Conservation (phyloP, 2,113 vertebrate species). For the Tragelaphus buxtoni region DNA sequence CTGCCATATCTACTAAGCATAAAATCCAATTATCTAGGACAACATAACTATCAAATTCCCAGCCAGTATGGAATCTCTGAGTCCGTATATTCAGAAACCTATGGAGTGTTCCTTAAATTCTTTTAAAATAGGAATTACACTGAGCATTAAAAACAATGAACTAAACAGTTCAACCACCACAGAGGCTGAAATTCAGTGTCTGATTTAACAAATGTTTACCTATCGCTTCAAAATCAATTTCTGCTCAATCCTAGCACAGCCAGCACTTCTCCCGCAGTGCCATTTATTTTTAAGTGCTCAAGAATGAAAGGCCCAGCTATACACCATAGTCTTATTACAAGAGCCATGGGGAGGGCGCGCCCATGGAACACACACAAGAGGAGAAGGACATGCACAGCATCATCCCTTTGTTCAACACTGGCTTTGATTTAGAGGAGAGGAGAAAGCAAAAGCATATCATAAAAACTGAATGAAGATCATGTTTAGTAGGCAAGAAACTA, state of each 20-base stretch:
- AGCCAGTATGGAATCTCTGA: conserved; percentile 46
- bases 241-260: not conserved
- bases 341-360: conserved; percentile 23
- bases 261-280: not conserved
- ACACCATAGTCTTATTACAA: conserved; percentile 43
- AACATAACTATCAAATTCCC: conserved; percentile 21
- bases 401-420: conserved; percentile 31
- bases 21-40: conserved; percentile 67
- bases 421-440: conserved; percentile 60
- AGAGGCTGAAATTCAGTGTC: conserved; percentile 45
- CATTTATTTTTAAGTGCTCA: not conserved
- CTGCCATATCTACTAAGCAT: conserved; percentile 10
- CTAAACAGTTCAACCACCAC: not conserved
- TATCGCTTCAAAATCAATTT: conserved; percentile 13
- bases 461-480: conserved; percentile 61
- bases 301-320: conserved; percentile 49
- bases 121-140: conserved; percentile 64
- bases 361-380: not conserved
- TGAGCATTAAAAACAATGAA: conserved; percentile 46
- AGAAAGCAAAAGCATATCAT: conserved; percentile 39
- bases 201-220: conserved; percentile 2
- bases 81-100: conserved; percentile 46
- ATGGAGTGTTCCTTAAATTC: conserved; percentile 55
- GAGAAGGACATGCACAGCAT: not conserved
- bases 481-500: conserved; percentile 43